Evolutionary conservation across 2,113 vertebrate genomes (phyloP).

Genomic region (Amazona guildingii): DNA sequence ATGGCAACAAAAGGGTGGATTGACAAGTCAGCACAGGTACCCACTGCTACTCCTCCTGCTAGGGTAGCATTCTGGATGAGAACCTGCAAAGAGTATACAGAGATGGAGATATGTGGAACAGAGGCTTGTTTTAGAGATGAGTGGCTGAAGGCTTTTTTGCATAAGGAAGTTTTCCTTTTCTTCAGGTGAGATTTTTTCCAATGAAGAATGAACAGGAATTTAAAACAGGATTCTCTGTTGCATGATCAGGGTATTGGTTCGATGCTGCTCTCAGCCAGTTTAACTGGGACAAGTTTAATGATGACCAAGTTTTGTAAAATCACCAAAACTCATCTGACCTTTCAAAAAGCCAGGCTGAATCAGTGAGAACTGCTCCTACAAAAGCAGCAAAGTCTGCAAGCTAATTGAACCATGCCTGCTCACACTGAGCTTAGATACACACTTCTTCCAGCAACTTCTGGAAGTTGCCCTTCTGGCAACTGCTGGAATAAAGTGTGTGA

Average conservation of each 20-base stretch:
- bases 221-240: neutral
- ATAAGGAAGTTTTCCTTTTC: neutral
- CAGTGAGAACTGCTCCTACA: neutral
- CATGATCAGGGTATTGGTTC: neutral
- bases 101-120: neutral
- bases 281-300: neutral
- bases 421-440: neutral
- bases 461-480: neutral
- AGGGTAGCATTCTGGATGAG: slow-evolving; percentile 96
- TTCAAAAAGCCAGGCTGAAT: neutral
- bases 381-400: neutral
- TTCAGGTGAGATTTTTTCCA: neutral
- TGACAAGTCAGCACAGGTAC: slow-evolving; percentile 89
- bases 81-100: slow-evolving; percentile 74
- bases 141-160: neutral
- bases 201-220: neutral
- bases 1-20: slow-evolving; percentile 83
- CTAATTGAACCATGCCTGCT: neutral
- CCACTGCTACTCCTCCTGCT: slow-evolving; percentile 94
- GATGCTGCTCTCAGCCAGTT: neutral
- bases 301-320: neutral
- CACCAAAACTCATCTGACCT: neutral
- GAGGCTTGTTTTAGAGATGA: neutral
- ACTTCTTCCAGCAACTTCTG: neutral
- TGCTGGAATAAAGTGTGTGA: neutral